phyloP scores from a whole-genome alignment of 2,113 vertebrate genomes.

The Xyliphius kryptos region DNA sequence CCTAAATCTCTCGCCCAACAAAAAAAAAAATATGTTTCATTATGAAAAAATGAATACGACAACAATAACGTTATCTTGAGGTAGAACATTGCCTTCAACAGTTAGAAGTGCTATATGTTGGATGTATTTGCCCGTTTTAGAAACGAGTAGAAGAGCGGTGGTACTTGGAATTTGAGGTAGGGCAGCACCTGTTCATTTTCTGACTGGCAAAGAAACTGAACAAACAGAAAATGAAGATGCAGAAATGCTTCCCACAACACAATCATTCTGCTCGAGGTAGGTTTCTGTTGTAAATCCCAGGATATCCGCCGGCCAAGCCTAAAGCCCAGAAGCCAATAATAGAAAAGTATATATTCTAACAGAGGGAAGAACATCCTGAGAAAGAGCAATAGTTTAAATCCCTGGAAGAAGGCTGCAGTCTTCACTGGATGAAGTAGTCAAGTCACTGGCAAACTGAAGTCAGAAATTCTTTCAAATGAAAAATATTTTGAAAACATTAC shows the following conservation, averaged over 20 bases:
- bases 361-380: constrained; percentile 80
- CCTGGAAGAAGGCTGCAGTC: constrained; percentile 61
- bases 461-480: constrained; percentile 47
- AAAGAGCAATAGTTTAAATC: constrained; percentile 60
- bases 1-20: constrained; percentile 32
- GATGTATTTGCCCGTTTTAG: constrained; percentile 52
- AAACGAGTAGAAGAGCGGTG: constrained; percentile 56
- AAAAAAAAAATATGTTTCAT: constrained; percentile 49
- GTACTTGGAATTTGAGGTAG: constrained; percentile 87
- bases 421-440: constrained; percentile 54
- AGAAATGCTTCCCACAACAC: constrained; percentile 75
- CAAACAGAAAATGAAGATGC: constrained; percentile 66
- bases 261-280: constrained; percentile 99
- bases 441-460: constrained; percentile 59
- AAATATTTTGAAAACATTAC: constrained; percentile 51
- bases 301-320: constrained; percentile 65
- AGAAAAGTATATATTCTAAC: constrained; percentile 53
- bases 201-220: constrained; percentile 63
- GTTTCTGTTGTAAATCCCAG: constrained; percentile 71
- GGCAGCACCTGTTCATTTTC: constrained; percentile 66
- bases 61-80: constrained; percentile 78
- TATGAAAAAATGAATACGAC: constrained; percentile 59
- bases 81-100: constrained; percentile 94
- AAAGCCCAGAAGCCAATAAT: constrained; percentile 64
- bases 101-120: constrained; percentile 86